Evolutionary conservation across 2,888 invertebrate genomes (phyloP), one percentile per base, ranked within the genome.

Genomic region (Phyllotreta striolata): DNA sequence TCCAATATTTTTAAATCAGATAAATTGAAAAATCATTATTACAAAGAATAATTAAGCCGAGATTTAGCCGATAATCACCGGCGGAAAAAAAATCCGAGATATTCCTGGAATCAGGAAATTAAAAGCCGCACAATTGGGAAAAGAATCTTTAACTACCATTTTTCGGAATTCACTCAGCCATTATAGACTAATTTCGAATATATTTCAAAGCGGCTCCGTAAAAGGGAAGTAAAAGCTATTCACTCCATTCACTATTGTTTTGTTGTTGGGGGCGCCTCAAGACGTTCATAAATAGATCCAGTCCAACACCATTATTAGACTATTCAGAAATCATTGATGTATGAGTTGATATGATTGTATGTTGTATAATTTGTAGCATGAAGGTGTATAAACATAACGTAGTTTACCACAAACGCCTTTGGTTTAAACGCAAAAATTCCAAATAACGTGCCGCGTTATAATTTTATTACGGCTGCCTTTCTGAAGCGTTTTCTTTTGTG

Each of bases 401-500:
- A n/a, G n/a, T n/a, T 51, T 51, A 37, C 14, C 9, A 12, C 10
- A n/a, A 7, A 38, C 52, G 38, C 9, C 52, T 12, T 39, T 52
- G 13, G 14, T 3, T n/a, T 2, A 40, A n/a, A 61, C 49, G 47
- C 55, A 63, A 62, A 54, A 47, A 70, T 68, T 68, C 66, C 66
- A 68, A 64, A 69, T 74, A 75, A 74, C 74, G 74, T 74, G 24
- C 70, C 72, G 73, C 72, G 72, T 74, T 73, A 72, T 74, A 74
- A 74, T 75, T 73, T 73, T 72, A 72, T 73, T 72, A 73, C 65
- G 55, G 55, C 43, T 44, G 57, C 44, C 52, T 57, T 44, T 49
- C 37, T 24, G 35, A 24, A 35, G 49, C 8, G 10, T 49, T 49
- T 52, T 13, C 13, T 51, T 64, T 64, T 64, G 41, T 60, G 14